Evolutionary conservation across 2,113 vertebrate species (phyloP), one percentile per base, ranked within the genome.

Genomic region (Vicugna pacos): DNA sequence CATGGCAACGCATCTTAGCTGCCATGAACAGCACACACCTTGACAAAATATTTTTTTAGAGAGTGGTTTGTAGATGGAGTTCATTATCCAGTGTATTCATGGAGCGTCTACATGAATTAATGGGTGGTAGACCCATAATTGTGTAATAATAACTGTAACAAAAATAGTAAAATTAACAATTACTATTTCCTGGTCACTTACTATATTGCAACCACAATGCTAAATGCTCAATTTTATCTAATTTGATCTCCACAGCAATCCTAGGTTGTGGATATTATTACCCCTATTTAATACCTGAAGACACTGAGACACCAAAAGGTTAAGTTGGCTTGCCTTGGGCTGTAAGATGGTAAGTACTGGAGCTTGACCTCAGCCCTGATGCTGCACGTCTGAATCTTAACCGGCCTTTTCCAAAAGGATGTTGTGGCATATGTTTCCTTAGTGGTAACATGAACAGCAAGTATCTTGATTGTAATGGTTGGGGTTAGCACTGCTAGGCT

Each of bases 1-100:
- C 93, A 96, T 97, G 95, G 95, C 93, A 98, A 97, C 95, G 77
- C 20, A 19, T 95, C 52, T 56, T 90, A 91, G 95, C 96, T 97
- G 75, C 96, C 93, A 94, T 62, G 88, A 96, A 67, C 79, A 76
- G 65, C 96, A 84, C 60, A 92, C 26, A 90, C 89, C 93, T 96
- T 96, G 93, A 94, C 90, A 97, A 97, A 94, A 92, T 96, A 95
- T 95, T 89, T 94, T 95, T 96, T 97, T 86, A 86, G 80, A 56
- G 90, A 95, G 42, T 97, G n/a, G 56, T 52, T 97, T 97, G 85
- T 79, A 93, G 83, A 81, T 93, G 67, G 62, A 97, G 96, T 81
- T 92, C n/a, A 92, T 93, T 95, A 93, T 86, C 70, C 62, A 93
- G 1, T n/a, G 28, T 91, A 26, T 97, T 96, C 77, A 54, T 76